Evolutionary conservation across 2,797 vertebrate species (phyloP).

Genomic region (Sebastes dallii): DNA sequence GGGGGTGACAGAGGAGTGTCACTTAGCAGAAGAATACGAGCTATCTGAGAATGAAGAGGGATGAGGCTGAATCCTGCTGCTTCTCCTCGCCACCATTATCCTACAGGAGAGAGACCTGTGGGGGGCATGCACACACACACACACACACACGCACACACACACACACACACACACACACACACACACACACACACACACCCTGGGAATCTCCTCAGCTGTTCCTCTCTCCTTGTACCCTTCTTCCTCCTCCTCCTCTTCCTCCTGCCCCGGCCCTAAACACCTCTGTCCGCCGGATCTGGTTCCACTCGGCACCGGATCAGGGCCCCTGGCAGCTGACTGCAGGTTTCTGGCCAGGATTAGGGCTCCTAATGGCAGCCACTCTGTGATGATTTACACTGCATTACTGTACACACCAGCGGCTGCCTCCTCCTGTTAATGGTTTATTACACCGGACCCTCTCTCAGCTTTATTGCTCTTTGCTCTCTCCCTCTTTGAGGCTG

Average conservation of each 20-base stretch:
- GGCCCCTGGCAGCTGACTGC: constrained; percentile 70
- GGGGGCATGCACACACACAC: constrained; percentile 35
- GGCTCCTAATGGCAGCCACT: constrained; percentile 68
- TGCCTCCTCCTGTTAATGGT: constrained; percentile 65
- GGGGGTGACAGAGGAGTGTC: constrained; percentile 47
- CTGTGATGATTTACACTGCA: constrained; percentile 76
- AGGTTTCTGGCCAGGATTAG: constrained; percentile 69
- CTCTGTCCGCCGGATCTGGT: constrained; percentile 69
- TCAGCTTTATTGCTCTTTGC: constrained; percentile 54
- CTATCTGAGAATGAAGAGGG: constrained; percentile 72
- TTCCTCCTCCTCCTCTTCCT: constrained; percentile 30
- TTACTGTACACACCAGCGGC: constrained; percentile 67
- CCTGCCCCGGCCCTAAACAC: constrained; percentile 61
- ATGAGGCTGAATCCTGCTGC: constrained; percentile 72
- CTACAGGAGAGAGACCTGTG: constrained; percentile 74
- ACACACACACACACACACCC: constrained; percentile 25
- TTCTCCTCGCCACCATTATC: constrained; percentile 71
- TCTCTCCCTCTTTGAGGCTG: constrained; percentile 47
- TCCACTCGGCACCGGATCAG: constrained; percentile 67
- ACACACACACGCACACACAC: constrained; percentile 11
- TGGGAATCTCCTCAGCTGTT: constrained; percentile 77
- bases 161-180: not conserved
- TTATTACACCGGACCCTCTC: constrained; percentile 62
- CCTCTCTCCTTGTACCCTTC: constrained; percentile 32
- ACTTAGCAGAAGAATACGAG: constrained; percentile 68